Evolutionary conservation across 1,140 invertebrate species (phyloP), one percentile per base, ranked within the genome.

Genomic region (Temnothorax longispinosus): DNA sequence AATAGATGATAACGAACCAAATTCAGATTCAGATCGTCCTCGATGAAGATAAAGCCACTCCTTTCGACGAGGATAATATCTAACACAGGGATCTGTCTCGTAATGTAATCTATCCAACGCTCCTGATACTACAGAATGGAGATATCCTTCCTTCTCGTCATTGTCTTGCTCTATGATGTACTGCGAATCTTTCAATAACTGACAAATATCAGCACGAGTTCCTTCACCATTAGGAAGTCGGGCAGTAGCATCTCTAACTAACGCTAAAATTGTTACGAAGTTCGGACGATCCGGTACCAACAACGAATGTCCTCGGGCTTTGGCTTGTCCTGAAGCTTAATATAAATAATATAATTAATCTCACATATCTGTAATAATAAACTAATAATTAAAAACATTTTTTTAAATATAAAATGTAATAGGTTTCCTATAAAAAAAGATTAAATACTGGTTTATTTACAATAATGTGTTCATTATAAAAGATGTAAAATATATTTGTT

Each of bases 141-240:
- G 93, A 58, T 95, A 95, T 2, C 93, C 94, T 85, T 95, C 93
- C 86, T 96, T 94, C 89, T 95, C 94, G 84, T 95, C 97, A 86
- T 98, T 97, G 54, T 97, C 96, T 47, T 97, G 97, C 64, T 97
- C 97, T 52, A 96, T 96, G 44, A 99, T 96, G 90, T 98, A 99
- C 91, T 98, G 98, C 0, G 98, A 99, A 92, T 98, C 98, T 93
- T 97, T 97, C 6, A 98, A 92, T 60, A 98, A 94, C 90, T 98
- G 97, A 94, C 97, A 98, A 88, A 99, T 99, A 91, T 99, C 98
- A 5, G 97, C 97, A 41, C 98, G 95, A 0, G 98, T 99, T 35
- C 99, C 99, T 96, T 99, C 98, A 0, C 99, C 98, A 94, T 98
- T 99, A 0, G 99, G 99, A 81, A 99, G 95, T 62, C 99, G 95